Base-by-base conservation (phyloP, 2,797 vertebrate genomes). In the Rousettus madagascariensis region DNA sequence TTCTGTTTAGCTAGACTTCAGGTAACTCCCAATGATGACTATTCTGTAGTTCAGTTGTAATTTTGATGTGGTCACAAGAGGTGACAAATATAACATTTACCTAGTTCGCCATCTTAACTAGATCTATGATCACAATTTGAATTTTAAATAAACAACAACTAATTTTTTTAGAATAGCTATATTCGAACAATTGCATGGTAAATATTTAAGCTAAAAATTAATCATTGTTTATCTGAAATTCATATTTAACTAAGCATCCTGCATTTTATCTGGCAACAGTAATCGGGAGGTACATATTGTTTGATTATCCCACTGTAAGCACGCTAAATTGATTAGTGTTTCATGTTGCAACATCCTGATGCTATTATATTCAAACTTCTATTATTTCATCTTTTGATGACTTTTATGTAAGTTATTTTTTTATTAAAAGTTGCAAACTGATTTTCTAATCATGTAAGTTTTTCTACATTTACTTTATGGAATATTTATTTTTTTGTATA, bases 301-400 rank as follows among this genome's bases (percentile, higher is more conserved):
- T 43, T 87, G 15, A 20, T 82, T 77, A 51, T 33, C 24, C 9
- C n/a, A 53, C 57, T 71, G 20, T 41, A 41, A 77, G 41, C 30
- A 49, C 53, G 24, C 16, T 69, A 78, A 66, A 75, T 51, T 86
- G 36, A 90, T 80, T 28, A 57, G 5, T 26, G 22, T 79, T 83
- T 80, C 46, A 91, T 20, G 36, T 55, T 26, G 24, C 16, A 71
- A 68, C 3, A 63, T 1, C 33, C 7, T 55, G 33, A 49, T 75
- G 15, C 13, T 84, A 26, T n/a, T 84, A 26, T n/a, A 63, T 90
- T 90, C 74, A 84, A 85, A 57, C 13, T 75, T 66, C 88, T 80
- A 41, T 80, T 11, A 69, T 66, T 84, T 90, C 86, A 71, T 80
- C 53, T 75, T 51, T 84, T 94, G 55, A 87, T 51, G 74, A 80